Conservation (phyloP, 2,888 invertebrate genomes). For the Agonum fuliginosum region DNA sequence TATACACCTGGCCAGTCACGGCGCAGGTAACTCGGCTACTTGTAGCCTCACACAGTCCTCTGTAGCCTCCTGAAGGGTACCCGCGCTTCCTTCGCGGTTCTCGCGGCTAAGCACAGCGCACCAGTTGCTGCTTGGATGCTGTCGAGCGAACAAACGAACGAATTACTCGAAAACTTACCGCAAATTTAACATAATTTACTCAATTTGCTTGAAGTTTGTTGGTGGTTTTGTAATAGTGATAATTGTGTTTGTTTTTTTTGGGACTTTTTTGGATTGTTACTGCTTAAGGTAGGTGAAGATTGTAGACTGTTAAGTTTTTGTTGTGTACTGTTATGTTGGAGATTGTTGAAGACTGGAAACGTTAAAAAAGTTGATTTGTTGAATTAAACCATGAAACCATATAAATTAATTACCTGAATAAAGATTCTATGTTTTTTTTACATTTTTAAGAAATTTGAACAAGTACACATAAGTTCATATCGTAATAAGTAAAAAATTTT, state of each 20-base stretch:
- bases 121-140: slow-evolving; percentile 52
- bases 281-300: slow-evolving; percentile 5
- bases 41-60: neutral
- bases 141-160: neutral
- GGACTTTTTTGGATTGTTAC: slow-evolving; percentile 36
- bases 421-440: too few relatives aligned
- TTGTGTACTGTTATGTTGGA: neutral
- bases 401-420: neutral
- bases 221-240: slow-evolving; percentile 14
- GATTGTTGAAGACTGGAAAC: neutral
- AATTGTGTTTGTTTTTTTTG: slow-evolving; percentile 4
- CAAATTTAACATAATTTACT: neutral
- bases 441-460: too few relatives aligned
- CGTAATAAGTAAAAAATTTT: too few relatives aligned
- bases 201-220: neutral
- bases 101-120: neutral
- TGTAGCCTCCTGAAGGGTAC: neutral
- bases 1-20: slow-evolving; percentile 20
- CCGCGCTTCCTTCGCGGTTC: neutral
- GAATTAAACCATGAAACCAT: neutral
- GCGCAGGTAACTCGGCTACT: neutral
- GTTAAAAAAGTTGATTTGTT: neutral
- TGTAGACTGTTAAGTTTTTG: neutral
- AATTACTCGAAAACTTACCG: neutral
- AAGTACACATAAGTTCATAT: too few relatives aligned